Evolutionary conservation across 2,797 vertebrate species (phyloP).

Genomic region (Octomys mimax): DNA sequence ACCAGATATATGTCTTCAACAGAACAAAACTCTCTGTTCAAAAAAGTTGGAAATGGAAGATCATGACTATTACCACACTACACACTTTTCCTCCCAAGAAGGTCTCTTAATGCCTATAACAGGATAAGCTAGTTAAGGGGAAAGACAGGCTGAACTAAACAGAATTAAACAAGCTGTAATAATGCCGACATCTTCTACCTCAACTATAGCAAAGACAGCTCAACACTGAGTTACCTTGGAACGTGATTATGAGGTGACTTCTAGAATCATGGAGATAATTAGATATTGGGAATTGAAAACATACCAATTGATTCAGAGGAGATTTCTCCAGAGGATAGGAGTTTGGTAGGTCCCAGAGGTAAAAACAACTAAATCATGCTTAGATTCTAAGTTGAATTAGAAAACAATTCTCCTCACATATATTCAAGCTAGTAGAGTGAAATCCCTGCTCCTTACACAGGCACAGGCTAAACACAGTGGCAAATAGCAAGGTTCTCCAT

Average conservation of each 20-base stretch:
- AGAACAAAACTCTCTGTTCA: constrained; percentile 20
- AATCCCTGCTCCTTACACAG: background rate
- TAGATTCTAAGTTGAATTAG: background rate
- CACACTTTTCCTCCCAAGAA: background rate
- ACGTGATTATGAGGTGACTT: background rate
- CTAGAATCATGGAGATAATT: background rate
- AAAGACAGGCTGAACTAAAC: background rate
- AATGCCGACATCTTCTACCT: background rate
- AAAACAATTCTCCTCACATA: background rate
- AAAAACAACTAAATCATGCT: background rate
- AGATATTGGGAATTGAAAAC: background rate
- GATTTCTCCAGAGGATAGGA: background rate
- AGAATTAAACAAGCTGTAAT: background rate
- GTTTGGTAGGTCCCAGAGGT: background rate
- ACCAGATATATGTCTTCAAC: background rate
- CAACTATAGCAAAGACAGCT: background rate
- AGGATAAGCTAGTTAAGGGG: background rate
- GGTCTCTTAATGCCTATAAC: background rate
- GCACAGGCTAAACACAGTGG: background rate
- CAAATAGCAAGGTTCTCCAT: background rate
- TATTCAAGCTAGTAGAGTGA: background rate
- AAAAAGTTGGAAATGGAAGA: background rate
- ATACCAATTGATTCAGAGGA: background rate
- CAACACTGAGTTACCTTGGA: background rate
- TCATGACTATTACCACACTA: background rate